phyloP scores from a whole-genome alignment of 1,140 invertebrate species.

The Saccostrea cuccullata region DNA sequence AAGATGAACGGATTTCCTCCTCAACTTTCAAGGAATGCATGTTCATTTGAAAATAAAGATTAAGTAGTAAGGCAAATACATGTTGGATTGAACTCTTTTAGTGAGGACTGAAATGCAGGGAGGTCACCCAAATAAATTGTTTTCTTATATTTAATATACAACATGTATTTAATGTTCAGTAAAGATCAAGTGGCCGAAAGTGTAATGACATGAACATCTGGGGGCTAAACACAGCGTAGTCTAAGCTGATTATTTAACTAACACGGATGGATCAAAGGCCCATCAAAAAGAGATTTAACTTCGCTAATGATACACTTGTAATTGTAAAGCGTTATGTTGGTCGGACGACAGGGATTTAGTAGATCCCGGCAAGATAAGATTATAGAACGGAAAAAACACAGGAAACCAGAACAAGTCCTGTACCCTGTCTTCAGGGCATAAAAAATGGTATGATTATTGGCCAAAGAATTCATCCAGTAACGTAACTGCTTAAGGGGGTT shows the following conservation, averaged over 20 bases:
- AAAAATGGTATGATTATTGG: conserved; percentile 32
- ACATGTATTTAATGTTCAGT: not conserved
- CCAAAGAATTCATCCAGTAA: conserved; percentile 9
- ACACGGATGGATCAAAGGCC: conserved; percentile 29
- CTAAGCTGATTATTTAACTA: conserved; percentile 31
- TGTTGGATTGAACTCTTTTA: not conserved
- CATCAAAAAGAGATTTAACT: not conserved
- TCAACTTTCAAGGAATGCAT: not conserved
- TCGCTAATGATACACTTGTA: conserved; percentile 31
- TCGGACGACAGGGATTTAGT: conserved; percentile 16
- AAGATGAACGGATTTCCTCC: not conserved
- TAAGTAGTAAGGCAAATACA: too few relatives aligned
- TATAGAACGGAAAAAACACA: conserved; percentile 34
- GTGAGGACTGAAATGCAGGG: not conserved
- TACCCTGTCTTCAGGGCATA: not conserved
- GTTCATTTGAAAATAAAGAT: not conserved
- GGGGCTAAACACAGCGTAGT: conserved; percentile 20
- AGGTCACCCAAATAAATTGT: not conserved
- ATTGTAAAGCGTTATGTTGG: conserved; percentile 19
- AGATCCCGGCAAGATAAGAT: conserved; percentile 35
- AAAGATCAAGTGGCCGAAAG: conserved; percentile 9
- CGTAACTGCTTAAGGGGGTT: conserved; percentile 9
- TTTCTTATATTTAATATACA: not conserved
- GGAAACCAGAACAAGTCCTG: not conserved
- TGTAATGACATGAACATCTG: conserved; percentile 33